These are phyloP conservation scores for Drosophila kikkawai DNA, from an alignment of 1,140 invertebrate species.

Conservation along the genomic window DNA sequence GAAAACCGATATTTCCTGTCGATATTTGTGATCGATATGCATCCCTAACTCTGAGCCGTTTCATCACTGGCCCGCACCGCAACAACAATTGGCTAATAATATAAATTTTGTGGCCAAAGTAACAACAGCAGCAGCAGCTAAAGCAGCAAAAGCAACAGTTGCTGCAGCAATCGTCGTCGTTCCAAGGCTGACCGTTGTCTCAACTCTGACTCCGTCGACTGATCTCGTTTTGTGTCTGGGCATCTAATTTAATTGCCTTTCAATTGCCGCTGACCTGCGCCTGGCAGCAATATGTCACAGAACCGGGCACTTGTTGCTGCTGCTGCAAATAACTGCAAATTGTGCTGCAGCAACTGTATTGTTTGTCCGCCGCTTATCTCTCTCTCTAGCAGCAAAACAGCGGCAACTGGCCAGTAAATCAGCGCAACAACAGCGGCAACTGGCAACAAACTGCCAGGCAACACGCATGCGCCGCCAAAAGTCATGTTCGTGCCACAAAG, in stretches of 20 bases:
- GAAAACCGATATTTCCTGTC: neutral
- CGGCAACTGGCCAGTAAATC: constrained; percentile 61
- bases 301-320: constrained; percentile 59
- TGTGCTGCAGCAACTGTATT: constrained; percentile 75
- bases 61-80: constrained; percentile 64
- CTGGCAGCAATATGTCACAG: constrained; percentile 66
- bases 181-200: constrained; percentile 56
- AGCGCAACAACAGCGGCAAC: constrained; percentile 60
- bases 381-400: constrained; percentile 32
- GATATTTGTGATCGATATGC: neutral
- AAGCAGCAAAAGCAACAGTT: constrained; percentile 46
- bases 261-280: constrained; percentile 66
- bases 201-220: constrained; percentile 39
- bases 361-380: constrained; percentile 72
- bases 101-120: constrained; percentile 74
- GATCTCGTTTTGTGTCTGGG: constrained; percentile 52
- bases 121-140: constrained; percentile 36
- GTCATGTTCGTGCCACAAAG: constrained; percentile 81
- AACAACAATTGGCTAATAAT: constrained; percentile 80
- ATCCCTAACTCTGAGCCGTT: constrained; percentile 46
- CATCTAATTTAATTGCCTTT: constrained; percentile 76
- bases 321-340: constrained; percentile 80
- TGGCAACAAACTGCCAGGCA: constrained; percentile 79
- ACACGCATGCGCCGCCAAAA: constrained; percentile 82
- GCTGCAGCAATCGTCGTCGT: constrained; percentile 23